Evolutionary conservation across 1,140 invertebrate species (phyloP), one percentile per base, ranked within the genome.

Genomic region (Bombus sylvicola): DNA sequence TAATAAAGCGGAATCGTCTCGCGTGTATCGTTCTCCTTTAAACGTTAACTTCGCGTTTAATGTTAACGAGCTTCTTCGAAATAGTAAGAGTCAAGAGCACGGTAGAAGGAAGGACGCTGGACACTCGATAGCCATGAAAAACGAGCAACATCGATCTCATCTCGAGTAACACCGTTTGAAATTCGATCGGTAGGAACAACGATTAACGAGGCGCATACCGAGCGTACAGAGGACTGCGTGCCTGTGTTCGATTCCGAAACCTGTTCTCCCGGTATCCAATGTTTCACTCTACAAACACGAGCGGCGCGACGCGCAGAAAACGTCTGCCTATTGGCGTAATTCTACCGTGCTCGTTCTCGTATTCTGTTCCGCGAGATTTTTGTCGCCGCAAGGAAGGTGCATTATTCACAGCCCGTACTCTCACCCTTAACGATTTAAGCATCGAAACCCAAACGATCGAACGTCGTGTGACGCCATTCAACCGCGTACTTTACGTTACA

Each of bases 371-470:
- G 34, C 39, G 43, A 59, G 41, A 73, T 73, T 62, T 25, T 18
- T 57, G 73, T 41, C 41, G 62, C 62, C 71, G 75, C 64, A 80
- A 84, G 15, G 43, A 89, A 91, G 34, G 76, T 73, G 87, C 79
- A 83, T 81, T 87, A 88, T 80, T 91, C 89, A 91, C 90, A 91
- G 90, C 90, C 89, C 85, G 66, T 87, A 87, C 85, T 89, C 79
- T 87, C 75, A 85, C 78, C 59, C 34, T 37, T 81, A 90, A 90
- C 69, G 86, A 78, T 69, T 83, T 90, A 86, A 90, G 87, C 88
- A 88, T 22, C 83, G 71, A 43, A 77, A 83, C 81, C 85, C 34
- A 69, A 66, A 66, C 71, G 84, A 81, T 68, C 71, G 18, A 81
- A 86, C 62, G 77, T 64, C 69, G 37, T 34, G 37, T 39, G 37